Percentiles rank a stretch among this genome's conserved stretches.
Conservation (phyloP, 2,113 vertebrate species). For the Herpetotheres cachinnans region DNA sequence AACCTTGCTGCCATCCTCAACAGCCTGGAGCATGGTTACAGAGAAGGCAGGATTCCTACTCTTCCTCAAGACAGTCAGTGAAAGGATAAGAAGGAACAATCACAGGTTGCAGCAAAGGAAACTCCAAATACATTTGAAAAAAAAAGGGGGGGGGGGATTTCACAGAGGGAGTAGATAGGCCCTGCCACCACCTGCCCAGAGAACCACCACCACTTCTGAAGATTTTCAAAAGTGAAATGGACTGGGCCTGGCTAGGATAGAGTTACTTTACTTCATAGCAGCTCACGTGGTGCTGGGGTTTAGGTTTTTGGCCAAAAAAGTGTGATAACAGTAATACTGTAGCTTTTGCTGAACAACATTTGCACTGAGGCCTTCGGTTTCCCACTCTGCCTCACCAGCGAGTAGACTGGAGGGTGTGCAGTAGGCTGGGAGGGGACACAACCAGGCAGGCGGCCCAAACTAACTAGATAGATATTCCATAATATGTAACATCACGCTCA, state of each 20-base stretch:
- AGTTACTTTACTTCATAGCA: neutral
- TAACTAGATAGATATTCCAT: neutral
- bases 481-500: rapidly evolving
- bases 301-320: neutral
- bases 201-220: neutral
- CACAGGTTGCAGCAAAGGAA: neutral
- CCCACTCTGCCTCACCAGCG: neutral
- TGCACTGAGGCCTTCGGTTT: neutral
- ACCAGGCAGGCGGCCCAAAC: neutral
- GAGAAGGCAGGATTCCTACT: neutral
- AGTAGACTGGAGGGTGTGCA: neutral
- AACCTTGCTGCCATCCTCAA: neutral
- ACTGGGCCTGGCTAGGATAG: no score
- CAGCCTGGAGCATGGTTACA: neutral
- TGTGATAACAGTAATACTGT: neutral
- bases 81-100: neutral
- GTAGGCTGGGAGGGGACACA: neutral
- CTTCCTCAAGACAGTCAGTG: neutral
- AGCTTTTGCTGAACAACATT: neutral
- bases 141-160: neutral
- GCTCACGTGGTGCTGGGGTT: rapidly evolving
- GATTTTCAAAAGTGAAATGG: neutral
- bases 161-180: neutral
- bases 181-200: neutral
- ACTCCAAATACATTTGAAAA: neutral